phyloP scores from a whole-genome alignment of 1,140 invertebrate genomes.

The Bacillus rossius region DNA sequence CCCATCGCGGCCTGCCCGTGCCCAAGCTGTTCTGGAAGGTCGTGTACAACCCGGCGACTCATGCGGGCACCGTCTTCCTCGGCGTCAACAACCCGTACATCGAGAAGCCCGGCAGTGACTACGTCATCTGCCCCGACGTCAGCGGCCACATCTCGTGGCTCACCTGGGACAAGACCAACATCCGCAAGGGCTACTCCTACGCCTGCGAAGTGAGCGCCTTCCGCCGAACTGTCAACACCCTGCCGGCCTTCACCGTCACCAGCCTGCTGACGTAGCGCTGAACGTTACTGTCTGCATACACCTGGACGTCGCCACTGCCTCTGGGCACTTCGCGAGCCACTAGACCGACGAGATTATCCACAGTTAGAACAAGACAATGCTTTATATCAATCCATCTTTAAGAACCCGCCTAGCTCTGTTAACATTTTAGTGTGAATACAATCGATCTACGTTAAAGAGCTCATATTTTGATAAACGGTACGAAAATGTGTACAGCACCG shows the following conservation, averaged over 20 bases:
- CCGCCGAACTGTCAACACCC: slow-evolving; percentile 44
- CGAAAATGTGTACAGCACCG: too few species aligned
- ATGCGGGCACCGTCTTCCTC: slow-evolving; percentile 51
- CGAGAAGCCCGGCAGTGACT: slow-evolving; percentile 2
- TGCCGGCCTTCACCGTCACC: slow-evolving; percentile 44
- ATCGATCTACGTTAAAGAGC: too few species aligned
- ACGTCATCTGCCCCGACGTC: slow-evolving; percentile 36
- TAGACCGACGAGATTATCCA: too few species aligned
- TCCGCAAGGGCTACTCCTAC: slow-evolving; percentile 55
- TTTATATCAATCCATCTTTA: too few species aligned
- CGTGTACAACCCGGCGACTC: slow-evolving; percentile 45
- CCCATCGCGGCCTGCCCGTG: slow-evolving; percentile 33
- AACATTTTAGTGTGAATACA: too few species aligned
- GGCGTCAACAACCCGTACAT: slow-evolving; percentile 57
- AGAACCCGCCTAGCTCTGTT: too few species aligned
- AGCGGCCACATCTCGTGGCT: slow-evolving; percentile 47
- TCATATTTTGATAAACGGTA: too few species aligned
- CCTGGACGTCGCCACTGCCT: too few species aligned
- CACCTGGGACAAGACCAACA: slow-evolving; percentile 45
- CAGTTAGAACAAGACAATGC: too few species aligned
- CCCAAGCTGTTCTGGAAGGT: slow-evolving; percentile 57
- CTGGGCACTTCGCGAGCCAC: too few species aligned
- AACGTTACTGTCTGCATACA: too few species aligned
- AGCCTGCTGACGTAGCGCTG: slow-evolving; percentile 37
- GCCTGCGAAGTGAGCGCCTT: slow-evolving; percentile 58